Evolutionary conservation across 2,888 invertebrate species (phyloP).

Genomic region (Deilephila elpenor): DNA sequence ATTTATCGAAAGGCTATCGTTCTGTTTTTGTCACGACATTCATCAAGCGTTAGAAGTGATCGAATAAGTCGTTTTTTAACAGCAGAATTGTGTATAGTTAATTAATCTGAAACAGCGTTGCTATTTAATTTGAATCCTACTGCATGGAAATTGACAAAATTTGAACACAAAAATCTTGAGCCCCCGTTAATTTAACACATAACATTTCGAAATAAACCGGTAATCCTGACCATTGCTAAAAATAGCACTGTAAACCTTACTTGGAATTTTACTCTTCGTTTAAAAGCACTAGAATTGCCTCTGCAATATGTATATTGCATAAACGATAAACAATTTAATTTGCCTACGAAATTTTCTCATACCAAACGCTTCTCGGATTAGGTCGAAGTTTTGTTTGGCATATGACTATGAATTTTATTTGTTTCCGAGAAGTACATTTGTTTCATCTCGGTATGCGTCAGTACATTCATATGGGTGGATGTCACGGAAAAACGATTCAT

Average conservation of each 20-base stretch:
- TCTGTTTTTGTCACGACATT: conserved; percentile 8
- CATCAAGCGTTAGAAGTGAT: neutral
- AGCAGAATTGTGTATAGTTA: neutral
- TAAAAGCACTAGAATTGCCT: no score
- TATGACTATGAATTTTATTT: neutral
- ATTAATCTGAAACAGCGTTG: neutral
- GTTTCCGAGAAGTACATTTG: conserved; percentile 13
- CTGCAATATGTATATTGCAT: neutral
- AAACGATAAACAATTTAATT: neutral
- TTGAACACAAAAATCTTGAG: no score
- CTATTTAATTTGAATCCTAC: no score
- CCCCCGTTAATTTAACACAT: no score
- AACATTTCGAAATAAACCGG: no score
- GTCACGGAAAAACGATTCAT: conserved; percentile 39
- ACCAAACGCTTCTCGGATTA: neutral
- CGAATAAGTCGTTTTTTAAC: neutral
- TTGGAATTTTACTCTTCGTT: no score
- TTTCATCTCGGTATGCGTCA: conserved; percentile 32
- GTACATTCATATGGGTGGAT: conserved; percentile 30
- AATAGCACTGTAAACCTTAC: no score
- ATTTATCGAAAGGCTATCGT: neutral
- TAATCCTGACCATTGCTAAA: no score
- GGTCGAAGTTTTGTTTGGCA: neutral
- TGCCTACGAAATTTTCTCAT: neutral
- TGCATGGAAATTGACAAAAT: no score